Evolutionary conservation across 2,888 invertebrate species (phyloP).

Genomic region (Deroplatys truncata): DNA sequence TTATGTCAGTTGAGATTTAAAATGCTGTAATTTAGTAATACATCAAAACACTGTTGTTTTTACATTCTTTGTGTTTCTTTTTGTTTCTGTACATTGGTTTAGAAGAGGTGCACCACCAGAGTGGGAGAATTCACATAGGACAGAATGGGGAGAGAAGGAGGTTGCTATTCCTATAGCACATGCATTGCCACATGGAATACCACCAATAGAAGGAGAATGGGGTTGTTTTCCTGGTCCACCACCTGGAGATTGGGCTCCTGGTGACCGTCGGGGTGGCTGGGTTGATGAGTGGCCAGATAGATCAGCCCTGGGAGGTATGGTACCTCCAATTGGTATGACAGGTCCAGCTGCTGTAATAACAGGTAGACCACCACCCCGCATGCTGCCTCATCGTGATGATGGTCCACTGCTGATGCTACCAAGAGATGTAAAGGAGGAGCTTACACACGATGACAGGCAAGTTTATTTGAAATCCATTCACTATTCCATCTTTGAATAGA

Average conservation of each 20-base stretch:
- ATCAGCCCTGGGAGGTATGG: conserved; percentile 23
- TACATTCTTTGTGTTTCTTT: neutral
- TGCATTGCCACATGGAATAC: neutral
- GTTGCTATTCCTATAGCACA: neutral
- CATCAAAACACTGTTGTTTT: neutral
- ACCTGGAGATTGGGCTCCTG: conserved; percentile 23
- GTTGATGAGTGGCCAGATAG: conserved; percentile 30
- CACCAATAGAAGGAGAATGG: conserved; percentile 28
- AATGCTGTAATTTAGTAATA: neutral
- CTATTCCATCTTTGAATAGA: neutral
- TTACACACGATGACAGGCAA: conserved; percentile 8
- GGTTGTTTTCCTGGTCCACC: conserved; percentile 20
- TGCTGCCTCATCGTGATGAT: conserved; percentile 10
- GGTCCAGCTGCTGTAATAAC: neutral
- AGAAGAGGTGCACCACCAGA: conserved; percentile 26
- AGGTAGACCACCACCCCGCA: conserved; percentile 8
- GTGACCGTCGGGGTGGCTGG: conserved; percentile 51
- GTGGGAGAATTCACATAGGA: conserved; percentile 26
- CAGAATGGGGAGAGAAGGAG: conserved; percentile 29
- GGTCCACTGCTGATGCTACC: conserved; percentile 3
- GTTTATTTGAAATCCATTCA: neutral
- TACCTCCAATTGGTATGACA: neutral
- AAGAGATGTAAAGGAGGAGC: conserved; percentile 19
- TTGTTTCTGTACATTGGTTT: neutral
- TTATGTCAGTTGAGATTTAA: too few species aligned